These are phyloP conservation scores for Hippopotamyrus pictus DNA, from an alignment of 2,797 vertebrate genomes.

Conservation along the genomic window DNA sequence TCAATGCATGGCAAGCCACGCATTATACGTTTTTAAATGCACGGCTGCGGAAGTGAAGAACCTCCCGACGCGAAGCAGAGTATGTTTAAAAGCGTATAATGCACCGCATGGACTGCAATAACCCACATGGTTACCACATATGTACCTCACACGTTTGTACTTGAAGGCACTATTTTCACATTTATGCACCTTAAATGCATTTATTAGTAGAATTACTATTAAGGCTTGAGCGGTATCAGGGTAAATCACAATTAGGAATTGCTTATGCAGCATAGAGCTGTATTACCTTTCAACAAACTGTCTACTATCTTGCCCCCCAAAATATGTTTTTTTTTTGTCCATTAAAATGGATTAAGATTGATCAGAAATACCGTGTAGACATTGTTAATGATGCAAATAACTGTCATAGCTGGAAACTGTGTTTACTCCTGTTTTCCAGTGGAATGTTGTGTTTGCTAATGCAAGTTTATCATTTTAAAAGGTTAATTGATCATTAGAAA, in stretches of 20 bases:
- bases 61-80: background rate
- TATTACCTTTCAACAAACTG: background rate
- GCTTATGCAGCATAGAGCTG: background rate
- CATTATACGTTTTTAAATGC: background rate
- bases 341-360: too few species aligned
- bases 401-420: too few species aligned
- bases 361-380: too few species aligned
- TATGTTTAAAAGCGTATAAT: background rate
- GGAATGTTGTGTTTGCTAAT: too few species aligned
- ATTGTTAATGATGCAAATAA: too few species aligned
- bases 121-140: background rate
- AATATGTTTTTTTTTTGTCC: too few species aligned
- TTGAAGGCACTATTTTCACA: background rate
- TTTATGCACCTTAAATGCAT: background rate
- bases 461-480: too few species aligned
- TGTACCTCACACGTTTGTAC: background rate
- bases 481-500: too few species aligned
- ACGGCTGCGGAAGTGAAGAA: background rate
- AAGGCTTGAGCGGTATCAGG: background rate
- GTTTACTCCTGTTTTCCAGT: too few species aligned
- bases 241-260: background rate
- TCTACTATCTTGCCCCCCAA: too few species aligned
- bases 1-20: background rate
- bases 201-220: background rate
- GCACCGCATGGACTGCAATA: background rate